Conservation (phyloP, 2,113 vertebrate species). For the Lamprotornis superbus region DNA sequence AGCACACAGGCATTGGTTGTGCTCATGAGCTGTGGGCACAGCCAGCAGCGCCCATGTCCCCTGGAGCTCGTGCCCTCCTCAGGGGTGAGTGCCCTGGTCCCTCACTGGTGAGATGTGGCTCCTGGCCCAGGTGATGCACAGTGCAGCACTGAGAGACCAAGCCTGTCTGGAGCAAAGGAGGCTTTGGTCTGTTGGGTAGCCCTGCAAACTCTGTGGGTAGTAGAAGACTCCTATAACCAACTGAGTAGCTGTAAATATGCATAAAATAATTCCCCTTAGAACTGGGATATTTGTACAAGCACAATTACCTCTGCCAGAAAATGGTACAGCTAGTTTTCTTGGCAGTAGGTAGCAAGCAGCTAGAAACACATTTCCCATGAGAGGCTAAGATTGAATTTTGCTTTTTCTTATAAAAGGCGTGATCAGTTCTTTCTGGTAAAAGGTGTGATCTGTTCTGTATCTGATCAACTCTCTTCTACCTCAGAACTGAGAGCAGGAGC, state of each 20-base stretch:
- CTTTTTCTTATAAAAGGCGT: accelerated
- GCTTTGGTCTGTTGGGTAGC: neutral
- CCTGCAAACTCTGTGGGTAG: accelerated
- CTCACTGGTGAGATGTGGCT: accelerated
- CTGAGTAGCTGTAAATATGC: neutral
- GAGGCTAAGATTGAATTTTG: neutral
- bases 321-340: neutral
- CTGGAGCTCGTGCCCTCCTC: neutral
- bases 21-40: accelerated
- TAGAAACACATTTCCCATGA: neutral
- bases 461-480: neutral
- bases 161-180: neutral
- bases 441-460: accelerated
- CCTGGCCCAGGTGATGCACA: accelerated
- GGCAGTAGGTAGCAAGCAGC: neutral
- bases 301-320: neutral
- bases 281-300: neutral
- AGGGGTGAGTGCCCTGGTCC: neutral
- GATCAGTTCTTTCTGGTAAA: neutral
- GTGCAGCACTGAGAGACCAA: neutral
- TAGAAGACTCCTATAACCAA: neutral
- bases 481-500: neutral
- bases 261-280: neutral
- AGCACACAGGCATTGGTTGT: accelerated
- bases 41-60: accelerated